A percentile compares a stretch with the other conserved stretches of the same genome.
Evolutionary conservation across 2,797 vertebrate species (phyloP).

Genomic region (Coccyzus lansbergi): DNA sequence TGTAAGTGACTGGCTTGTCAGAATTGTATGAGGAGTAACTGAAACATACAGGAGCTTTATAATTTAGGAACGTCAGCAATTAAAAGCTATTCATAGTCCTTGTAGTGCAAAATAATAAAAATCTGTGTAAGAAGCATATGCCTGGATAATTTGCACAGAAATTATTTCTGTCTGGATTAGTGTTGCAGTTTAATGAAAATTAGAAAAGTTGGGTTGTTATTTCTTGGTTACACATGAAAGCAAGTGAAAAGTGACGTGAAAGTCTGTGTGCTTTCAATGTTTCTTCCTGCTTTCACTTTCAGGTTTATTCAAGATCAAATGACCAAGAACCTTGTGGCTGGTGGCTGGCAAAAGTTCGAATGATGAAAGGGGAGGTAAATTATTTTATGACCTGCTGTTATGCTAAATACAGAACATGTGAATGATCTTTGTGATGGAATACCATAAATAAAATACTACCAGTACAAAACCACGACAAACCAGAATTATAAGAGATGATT

Average conservation of each 20-base stretch:
- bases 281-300: background rate
- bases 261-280: background rate
- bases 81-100: background rate
- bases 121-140: background rate
- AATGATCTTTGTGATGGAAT: background rate
- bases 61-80: background rate
- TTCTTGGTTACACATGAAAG: rapidly evolving
- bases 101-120: background rate
- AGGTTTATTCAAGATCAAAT: slow-evolving; percentile 97
- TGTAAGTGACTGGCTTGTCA: background rate
- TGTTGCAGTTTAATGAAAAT: background rate
- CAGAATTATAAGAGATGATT: background rate
- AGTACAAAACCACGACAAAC: background rate
- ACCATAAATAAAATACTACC: background rate
- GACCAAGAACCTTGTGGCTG: slow-evolving; percentile 99
- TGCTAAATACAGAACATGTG: background rate
- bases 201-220: background rate
- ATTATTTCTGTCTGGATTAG: background rate
- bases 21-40: background rate
- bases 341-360: slow-evolving; percentile 98
- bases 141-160: background rate
- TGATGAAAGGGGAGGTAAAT: slow-evolving; percentile 99
- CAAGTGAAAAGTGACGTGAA: no score
- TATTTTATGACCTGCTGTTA: background rate
- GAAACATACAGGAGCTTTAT: background rate